Evolutionary conservation across 2,797 vertebrate genomes (phyloP).

Genomic region (Sandelia bainsii): DNA sequence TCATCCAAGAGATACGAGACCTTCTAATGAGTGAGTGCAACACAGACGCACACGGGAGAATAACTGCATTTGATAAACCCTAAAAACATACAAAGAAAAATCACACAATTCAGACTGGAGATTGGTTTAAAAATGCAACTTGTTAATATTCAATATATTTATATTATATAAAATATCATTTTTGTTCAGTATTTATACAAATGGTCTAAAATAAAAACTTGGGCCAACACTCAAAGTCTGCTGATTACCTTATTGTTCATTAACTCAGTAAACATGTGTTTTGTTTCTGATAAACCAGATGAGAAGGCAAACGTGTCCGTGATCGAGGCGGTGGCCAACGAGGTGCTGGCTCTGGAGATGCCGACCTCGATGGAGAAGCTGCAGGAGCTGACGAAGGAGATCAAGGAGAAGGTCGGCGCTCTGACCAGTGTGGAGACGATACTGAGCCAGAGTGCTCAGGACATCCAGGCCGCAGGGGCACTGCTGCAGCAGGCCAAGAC

Average conservation of each 20-base stretch:
- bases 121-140: no score
- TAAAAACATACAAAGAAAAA: not conserved
- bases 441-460: slow-evolving; percentile 89
- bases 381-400: slow-evolving; percentile 90
- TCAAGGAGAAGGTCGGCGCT: slow-evolving; percentile 89
- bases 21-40: slow-evolving; percentile 89
- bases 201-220: no score
- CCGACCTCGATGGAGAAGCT: slow-evolving; percentile 90
- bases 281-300: slow-evolving; percentile 46
- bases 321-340: slow-evolving; percentile 93
- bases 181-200: no score
- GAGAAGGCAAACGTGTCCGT: slow-evolving; percentile 69
- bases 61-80: not conserved
- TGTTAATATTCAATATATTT: no score
- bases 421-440: slow-evolving; percentile 93
- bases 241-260: no score
- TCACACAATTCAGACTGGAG: no score
- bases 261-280: not conserved
- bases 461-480: slow-evolving; percentile 87
- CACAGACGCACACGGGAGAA: not conserved
- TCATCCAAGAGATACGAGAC: slow-evolving; percentile 95
- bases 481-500: slow-evolving; percentile 89
- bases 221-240: no score
- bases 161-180: no score
- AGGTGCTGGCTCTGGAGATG: slow-evolving; percentile 95